These are phyloP conservation scores for Deilephila elpenor DNA, from an alignment of 2,888 invertebrate genomes.

Conservation along the genomic window DNA sequence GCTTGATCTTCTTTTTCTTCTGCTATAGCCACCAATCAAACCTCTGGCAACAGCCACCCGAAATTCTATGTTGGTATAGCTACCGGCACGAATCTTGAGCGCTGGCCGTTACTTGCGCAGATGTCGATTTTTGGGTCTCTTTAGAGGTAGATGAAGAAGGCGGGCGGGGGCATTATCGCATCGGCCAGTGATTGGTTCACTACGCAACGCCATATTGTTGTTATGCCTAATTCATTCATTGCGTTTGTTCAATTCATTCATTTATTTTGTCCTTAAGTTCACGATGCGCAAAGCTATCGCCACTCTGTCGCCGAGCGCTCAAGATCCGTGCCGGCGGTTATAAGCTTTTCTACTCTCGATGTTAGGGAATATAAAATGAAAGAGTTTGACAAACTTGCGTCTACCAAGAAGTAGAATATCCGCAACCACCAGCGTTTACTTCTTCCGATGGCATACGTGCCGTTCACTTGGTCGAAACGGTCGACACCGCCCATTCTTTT, in stretches of 20 bases:
- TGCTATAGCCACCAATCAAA: conserved; percentile 39
- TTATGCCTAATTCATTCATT: too few relatives aligned
- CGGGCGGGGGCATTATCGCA: too few relatives aligned
- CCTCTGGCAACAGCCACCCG: conserved; percentile 41
- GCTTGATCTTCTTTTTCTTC: conserved; percentile 36
- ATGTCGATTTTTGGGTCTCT: too few relatives aligned
- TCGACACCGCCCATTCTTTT: conserved; percentile 48
- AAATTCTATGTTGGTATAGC: conserved; percentile 43
- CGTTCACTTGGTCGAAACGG: conserved; percentile 42
- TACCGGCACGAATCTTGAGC: conserved; percentile 41
- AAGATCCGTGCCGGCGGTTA: too few relatives aligned
- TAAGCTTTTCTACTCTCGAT: conserved; percentile 36
- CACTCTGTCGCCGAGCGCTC: too few relatives aligned
- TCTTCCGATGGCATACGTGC: conserved; percentile 43
- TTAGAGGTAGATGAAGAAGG: too few relatives aligned
- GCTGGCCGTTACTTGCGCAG: too few relatives aligned
- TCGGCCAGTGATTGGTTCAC: too few relatives aligned
- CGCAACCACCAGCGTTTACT: conserved; percentile 45
- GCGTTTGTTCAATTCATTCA: too few relatives aligned
- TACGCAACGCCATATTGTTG: too few relatives aligned
- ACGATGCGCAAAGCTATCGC: too few relatives aligned
- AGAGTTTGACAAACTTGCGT: conserved; percentile 43
- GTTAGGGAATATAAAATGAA: conserved; percentile 40
- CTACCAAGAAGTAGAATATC: conserved; percentile 45
- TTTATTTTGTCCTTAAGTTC: too few relatives aligned